Evolutionary conservation across 2,888 invertebrate genomes (phyloP).

Genomic region (Apocheima hispidaria): DNA sequence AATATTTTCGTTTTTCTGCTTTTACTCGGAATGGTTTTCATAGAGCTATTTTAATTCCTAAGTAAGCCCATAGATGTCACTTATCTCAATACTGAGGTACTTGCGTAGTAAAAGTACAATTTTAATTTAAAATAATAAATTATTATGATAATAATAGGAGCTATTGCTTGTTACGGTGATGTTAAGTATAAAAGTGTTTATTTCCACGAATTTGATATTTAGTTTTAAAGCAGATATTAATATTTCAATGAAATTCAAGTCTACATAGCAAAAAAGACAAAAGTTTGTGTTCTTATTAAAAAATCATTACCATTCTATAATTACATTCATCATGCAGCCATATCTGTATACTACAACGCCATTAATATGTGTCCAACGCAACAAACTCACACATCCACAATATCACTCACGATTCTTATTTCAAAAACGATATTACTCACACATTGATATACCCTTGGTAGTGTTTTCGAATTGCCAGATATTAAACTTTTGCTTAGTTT

Average conservation of each 20-base stretch:
- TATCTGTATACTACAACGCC: slow-evolving; percentile 74
- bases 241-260: neutral
- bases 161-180: too few relatives aligned
- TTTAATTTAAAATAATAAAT: too few relatives aligned
- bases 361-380: slow-evolving; percentile 76
- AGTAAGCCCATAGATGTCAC: slow-evolving; percentile 21
- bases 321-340: slow-evolving; percentile 81
- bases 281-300: slow-evolving; percentile 75
- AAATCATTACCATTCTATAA: slow-evolving; percentile 81
- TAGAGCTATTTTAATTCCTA: slow-evolving; percentile 14
- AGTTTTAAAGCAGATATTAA: too few relatives aligned
- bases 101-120: too few relatives aligned
- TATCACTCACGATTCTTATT: slow-evolving; percentile 53
- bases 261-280: slow-evolving; percentile 41
- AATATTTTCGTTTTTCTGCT: too few relatives aligned
- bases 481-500: slow-evolving; percentile 28
- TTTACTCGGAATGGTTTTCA: too few relatives aligned
- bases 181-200: too few relatives aligned
- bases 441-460: slow-evolving; percentile 51
- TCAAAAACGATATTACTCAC: slow-evolving; percentile 59
- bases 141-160: too few relatives aligned
- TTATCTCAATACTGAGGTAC: neutral
- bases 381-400: slow-evolving; percentile 59
- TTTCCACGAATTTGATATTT: too few relatives aligned
- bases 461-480: slow-evolving; percentile 64